phyloP scores from a whole-genome alignment of 2,113 vertebrate genomes.

The Gorsachius goisagi region DNA sequence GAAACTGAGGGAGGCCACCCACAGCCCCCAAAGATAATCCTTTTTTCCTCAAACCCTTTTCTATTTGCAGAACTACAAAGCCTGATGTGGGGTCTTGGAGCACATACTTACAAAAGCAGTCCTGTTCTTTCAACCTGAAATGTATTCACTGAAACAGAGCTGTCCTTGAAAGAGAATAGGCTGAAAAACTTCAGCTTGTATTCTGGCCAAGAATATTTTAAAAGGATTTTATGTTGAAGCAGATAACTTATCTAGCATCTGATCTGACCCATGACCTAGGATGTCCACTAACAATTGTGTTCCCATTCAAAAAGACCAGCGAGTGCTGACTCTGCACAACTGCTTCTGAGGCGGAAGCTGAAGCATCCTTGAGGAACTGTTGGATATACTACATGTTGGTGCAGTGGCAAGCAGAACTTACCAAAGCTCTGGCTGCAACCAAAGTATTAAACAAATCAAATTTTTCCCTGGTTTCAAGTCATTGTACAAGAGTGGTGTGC shows the following conservation, averaged over 20 bases:
- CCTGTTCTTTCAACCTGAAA: neutral
- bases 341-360: neutral
- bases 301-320: neutral
- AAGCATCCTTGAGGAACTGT: neutral
- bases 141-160: neutral
- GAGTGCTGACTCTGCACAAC: neutral
- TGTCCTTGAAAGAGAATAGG: neutral
- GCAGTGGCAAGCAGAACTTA: neutral
- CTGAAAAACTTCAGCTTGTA: neutral
- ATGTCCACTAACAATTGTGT: neutral
- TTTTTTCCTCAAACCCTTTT: neutral
- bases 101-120: neutral
- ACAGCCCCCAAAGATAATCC: neutral
- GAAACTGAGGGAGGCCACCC: neutral
- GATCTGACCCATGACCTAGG: neutral
- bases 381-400: neutral
- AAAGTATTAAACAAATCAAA: neutral
- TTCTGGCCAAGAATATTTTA: neutral
- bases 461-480: neutral
- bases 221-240: neutral
- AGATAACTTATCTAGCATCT: neutral
- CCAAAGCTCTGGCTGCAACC: fast-evolving
- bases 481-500: neutral
- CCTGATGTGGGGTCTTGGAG: neutral
- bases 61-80: neutral